These are phyloP conservation scores for Charina bottae DNA, from an alignment of 2,113 vertebrate genomes.

Conservation along the genomic window DNA sequence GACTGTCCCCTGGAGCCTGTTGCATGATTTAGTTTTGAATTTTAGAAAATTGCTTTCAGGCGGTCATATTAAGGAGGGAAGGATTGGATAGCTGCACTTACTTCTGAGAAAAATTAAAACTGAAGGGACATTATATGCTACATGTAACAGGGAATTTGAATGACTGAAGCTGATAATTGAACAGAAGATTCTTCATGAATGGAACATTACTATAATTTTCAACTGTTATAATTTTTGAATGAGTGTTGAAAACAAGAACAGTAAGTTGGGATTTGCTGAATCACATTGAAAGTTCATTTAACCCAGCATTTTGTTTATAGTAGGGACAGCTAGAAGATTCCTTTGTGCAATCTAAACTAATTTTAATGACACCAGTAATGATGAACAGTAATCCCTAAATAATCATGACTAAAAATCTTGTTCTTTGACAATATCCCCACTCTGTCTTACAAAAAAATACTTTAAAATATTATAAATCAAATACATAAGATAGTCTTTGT, in stretches of 20 bases:
- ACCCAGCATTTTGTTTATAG: not conserved
- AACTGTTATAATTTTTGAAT: not conserved
- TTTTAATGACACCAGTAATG: not conserved
- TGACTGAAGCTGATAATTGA: not conserved
- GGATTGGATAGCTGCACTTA: not conserved
- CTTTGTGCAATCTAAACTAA: not conserved
- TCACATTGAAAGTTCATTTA: not conserved
- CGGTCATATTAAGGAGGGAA: not conserved
- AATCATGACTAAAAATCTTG: not conserved
- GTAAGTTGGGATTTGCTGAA: not conserved
- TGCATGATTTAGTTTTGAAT: not conserved
- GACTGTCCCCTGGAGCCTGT: not conserved
- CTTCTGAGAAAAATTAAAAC: not conserved
- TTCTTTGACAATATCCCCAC: not conserved
- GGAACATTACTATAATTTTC: not conserved
- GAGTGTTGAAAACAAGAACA: not conserved
- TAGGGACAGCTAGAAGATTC: not conserved
- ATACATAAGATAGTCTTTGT: not conserved
- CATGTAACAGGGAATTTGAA: not conserved
- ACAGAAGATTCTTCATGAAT: not conserved
- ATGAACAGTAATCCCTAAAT: not conserved
- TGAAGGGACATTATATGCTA: not conserved
- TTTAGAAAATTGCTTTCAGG: not conserved
- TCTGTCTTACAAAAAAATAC: not conserved
- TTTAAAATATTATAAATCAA: not conserved